Conservation (phyloP, 92 coral and sea anemone species). For the Palythoa grandis region DNA sequence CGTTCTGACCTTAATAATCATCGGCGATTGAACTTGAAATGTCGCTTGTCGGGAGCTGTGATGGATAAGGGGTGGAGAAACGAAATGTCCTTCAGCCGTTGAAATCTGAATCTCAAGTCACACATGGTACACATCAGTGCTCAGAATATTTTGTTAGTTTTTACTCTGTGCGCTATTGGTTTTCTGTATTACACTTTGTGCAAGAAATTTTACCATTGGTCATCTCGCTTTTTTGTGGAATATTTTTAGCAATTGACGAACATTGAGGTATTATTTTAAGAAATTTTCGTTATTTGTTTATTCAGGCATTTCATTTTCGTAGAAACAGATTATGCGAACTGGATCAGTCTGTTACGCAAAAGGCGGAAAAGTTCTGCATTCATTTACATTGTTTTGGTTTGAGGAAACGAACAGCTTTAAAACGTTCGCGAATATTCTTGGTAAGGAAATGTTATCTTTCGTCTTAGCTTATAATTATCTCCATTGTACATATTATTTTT, state of each 20-base stretch:
- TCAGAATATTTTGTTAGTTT: background rate
- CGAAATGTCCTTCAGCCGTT: constrained; percentile 25
- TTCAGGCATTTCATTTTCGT: constrained; percentile 29
- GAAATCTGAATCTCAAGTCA: constrained; percentile 26
- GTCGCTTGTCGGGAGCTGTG: constrained; percentile 25
- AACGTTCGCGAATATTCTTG: constrained; percentile 9
- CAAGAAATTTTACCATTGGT: background rate
- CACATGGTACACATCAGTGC: background rate
- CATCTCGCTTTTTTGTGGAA: background rate
- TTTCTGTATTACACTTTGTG: background rate
- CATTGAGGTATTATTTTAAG: background rate
- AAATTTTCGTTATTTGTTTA: background rate
- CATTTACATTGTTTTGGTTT: constrained; percentile 21
- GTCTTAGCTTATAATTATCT: constrained; percentile 5
- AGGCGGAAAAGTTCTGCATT: constrained; percentile 37
- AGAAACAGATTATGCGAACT: constrained; percentile 17
- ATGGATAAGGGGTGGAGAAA: constrained; percentile 48
- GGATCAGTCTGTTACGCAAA: background rate
- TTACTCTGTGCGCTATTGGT: background rate
- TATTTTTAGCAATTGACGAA: constrained; percentile 5
- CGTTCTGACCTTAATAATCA: background rate
- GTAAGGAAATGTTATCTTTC: background rate
- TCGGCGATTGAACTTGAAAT: background rate
- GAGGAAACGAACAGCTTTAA: background rate
- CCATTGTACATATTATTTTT: background rate